These are phyloP conservation scores for Phylloscopus trochilus DNA, from an alignment of 2,113 vertebrate species.

Conservation along the genomic window DNA sequence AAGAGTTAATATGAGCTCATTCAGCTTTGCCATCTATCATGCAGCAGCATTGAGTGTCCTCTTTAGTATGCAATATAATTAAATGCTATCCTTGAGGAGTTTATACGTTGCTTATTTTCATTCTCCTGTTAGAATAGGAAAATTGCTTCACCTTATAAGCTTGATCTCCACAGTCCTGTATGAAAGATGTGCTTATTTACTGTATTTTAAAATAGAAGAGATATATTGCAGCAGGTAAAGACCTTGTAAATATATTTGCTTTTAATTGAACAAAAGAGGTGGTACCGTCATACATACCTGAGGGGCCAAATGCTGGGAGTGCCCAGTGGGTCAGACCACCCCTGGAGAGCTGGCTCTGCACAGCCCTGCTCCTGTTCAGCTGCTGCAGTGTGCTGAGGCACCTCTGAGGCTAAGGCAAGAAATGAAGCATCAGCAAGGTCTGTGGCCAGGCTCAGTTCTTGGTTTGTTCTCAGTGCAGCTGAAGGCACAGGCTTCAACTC, in stretches of 20 bases:
- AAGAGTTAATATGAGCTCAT: neutral
- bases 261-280: neutral
- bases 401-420: neutral
- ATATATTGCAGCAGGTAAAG: neutral
- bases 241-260: neutral
- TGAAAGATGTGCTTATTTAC: neutral
- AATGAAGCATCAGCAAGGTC: neutral
- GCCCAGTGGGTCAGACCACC: rapidly evolving
- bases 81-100: constrained; percentile 16
- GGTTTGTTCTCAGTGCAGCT: neutral
- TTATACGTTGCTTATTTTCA: neutral
- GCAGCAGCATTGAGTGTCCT: neutral
- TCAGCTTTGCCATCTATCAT: neutral
- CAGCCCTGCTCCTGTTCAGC: neutral
- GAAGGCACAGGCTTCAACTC: neutral
- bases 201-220: neutral
- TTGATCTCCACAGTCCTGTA: neutral
- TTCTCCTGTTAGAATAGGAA: neutral
- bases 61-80: neutral
- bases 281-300: rapidly evolving
- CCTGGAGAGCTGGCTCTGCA: neutral
- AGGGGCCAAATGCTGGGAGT: neutral
- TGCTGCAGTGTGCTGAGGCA: neutral
- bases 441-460: rapidly evolving
- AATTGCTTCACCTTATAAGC: neutral